Evolutionary conservation across 2,888 invertebrate species (phyloP).

Genomic region (Anorthoa munda): DNA sequence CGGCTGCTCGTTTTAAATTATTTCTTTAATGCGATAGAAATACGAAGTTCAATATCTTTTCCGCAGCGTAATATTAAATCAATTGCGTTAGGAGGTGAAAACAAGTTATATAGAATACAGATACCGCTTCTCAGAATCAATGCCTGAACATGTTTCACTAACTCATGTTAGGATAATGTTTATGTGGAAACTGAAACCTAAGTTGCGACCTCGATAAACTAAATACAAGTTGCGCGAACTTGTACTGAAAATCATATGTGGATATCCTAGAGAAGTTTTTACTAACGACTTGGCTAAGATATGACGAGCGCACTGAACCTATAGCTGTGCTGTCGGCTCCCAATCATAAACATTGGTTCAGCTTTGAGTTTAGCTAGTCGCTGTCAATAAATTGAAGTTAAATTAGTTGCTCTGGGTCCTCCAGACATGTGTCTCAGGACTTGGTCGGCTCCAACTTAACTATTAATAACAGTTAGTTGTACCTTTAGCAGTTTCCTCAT

Average conservation of each 20-base stretch:
- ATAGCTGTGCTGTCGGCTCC: slow-evolving; percentile 44
- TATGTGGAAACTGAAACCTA: slow-evolving; percentile 41
- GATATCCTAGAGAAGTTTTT: slow-evolving; percentile 49
- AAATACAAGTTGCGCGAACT: slow-evolving; percentile 45
- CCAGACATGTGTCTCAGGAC: slow-evolving; percentile 53
- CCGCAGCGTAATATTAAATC: not conserved
- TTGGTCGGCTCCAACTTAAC: slow-evolving; percentile 34
- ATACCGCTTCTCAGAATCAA: slow-evolving; percentile 3
- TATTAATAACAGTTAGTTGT: slow-evolving; percentile 56
- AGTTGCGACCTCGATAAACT: slow-evolving; percentile 49
- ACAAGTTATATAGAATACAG: not conserved
- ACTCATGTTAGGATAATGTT: slow-evolving; percentile 44
- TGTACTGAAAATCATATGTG: slow-evolving; percentile 44
- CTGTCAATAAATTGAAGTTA: slow-evolving; percentile 77
- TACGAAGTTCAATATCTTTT: not conserved
- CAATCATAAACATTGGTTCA: slow-evolving; percentile 69
- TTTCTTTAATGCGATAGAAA: slow-evolving; percentile 20
- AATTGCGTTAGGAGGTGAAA: not conserved
- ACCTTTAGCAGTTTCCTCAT: slow-evolving; percentile 54
- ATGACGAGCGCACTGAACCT: slow-evolving; percentile 66
- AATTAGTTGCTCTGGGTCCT: slow-evolving; percentile 75
- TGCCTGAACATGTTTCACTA: slow-evolving; percentile 23
- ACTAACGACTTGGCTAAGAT: slow-evolving; percentile 45
- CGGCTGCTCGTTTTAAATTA: slow-evolving; percentile 31
- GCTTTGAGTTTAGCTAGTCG: slow-evolving; percentile 64